Evolutionary conservation across 2,797 vertebrate genomes (phyloP), one percentile per base, ranked within the genome.

Genomic region (Rhinichthys osculus): DNA sequence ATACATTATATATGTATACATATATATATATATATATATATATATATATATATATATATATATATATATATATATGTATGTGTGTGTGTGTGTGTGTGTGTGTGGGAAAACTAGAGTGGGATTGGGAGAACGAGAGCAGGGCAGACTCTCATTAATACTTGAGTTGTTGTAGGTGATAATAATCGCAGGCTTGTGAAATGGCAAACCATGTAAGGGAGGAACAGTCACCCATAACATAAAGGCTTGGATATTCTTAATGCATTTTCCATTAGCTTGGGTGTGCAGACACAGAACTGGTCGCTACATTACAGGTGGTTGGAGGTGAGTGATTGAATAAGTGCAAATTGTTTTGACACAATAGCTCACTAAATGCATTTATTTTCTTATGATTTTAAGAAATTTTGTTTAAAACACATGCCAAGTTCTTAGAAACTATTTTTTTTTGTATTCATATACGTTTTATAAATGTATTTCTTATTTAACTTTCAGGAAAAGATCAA

Each of bases 71-170:
- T 27, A 27, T 27, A 27, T 27, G 1, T 27, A 27, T 27, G 1
- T 27, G 27, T 27, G 1, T 27, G 1, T 27, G 27, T 27, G 27
- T 27, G 27, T 27, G 27, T 27, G 27, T 27, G 77, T 33, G 71
- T 81, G 78, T 9, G 71, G 7, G 30, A 17, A 30, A 72, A 27
- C 47, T 62, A 30, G 5, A 69, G 50, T 10, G 30, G 33, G 21
- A 38, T 50, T 73, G 10, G 35, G 27, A 17, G n/a, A 76, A 52
- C 1, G 30, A 33, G 54, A 67, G 82, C 73, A 57, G 33, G 78
- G 16, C 59, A 62, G 69, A 57, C n/a, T 85, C 44, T 76, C 79
- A 82, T 89, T 87, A 85, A 71, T 81, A 73, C 54, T 81, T 62
- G 23, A 73, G 78, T 66, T 52, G 69, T 84, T 52, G 69, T 84